Conservation (phyloP, 2,113 vertebrate genomes). For the Amphiprion percula region DNA sequence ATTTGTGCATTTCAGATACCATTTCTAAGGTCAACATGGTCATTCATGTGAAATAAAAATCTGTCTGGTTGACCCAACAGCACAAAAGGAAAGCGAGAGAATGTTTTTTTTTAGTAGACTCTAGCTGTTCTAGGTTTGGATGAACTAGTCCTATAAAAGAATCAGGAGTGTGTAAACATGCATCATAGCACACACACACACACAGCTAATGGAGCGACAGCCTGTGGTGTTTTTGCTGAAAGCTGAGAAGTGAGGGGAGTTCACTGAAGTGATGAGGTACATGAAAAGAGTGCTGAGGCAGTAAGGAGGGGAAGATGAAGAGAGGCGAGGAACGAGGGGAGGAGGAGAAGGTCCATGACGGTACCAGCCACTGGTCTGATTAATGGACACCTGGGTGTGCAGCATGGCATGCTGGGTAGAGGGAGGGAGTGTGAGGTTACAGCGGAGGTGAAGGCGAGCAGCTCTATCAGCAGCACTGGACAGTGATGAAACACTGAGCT, state of each 20-base stretch:
- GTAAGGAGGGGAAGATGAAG: slow-evolving; percentile 26
- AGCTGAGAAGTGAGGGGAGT: slow-evolving; percentile 25
- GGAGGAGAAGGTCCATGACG: slow-evolving; percentile 52
- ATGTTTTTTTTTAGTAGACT: no score
- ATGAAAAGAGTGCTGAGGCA: slow-evolving; percentile 41
- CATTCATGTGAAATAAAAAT: no score
- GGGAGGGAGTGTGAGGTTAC: slow-evolving; percentile 49
- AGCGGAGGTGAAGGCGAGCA: slow-evolving; percentile 37
- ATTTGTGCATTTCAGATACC: no score
- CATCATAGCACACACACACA: background rate
- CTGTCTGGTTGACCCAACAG: no score
- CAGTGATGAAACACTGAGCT: slow-evolving; percentile 49
- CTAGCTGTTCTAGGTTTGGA: no score
- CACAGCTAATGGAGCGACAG: slow-evolving; percentile 15
- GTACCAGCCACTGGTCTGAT: slow-evolving; percentile 80
- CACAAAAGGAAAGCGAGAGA: no score
- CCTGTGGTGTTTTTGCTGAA: slow-evolving; percentile 46
- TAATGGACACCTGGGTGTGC: slow-evolving; percentile 64
- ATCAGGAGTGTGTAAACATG: background rate
- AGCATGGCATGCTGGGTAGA: slow-evolving; percentile 37
- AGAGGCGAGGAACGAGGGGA: slow-evolving; percentile 43
- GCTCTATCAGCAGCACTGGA: slow-evolving; percentile 25
- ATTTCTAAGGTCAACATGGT: no score
- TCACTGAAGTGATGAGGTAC: slow-evolving; percentile 32
- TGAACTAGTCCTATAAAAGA: no score